Evolutionary conservation across 2,888 invertebrate species (phyloP).

Genomic region (Celastrina argiolus): DNA sequence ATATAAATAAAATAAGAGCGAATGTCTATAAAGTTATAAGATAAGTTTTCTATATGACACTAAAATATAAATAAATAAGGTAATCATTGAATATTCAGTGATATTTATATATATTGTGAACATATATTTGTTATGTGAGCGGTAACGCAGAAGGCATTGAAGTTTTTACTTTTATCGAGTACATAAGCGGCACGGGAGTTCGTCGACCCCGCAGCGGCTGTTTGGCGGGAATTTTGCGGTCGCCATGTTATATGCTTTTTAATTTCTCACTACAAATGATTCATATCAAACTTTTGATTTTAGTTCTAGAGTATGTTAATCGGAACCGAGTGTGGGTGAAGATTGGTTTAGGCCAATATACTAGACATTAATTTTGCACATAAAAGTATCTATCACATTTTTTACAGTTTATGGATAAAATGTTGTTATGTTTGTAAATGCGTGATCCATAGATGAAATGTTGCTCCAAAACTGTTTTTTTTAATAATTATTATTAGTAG

Average conservation of each 20-base stretch:
- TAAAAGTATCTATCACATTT: neutral
- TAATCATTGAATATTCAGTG: too few species aligned
- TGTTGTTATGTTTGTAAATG: too few species aligned
- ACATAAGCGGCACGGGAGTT: slow-evolving; percentile 41
- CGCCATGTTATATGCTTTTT: slow-evolving; percentile 24
- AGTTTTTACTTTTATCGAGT: slow-evolving; percentile 71
- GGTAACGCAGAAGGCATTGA: slow-evolving; percentile 48
- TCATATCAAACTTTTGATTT: slow-evolving; percentile 11
- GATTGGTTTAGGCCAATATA: neutral
- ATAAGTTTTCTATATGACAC: too few species aligned
- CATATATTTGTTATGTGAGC: slow-evolving; percentile 41
- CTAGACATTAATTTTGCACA: neutral
- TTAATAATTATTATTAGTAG: too few species aligned
- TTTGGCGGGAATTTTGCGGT: slow-evolving; percentile 42
- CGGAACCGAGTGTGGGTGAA: neutral
- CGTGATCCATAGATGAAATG: too few species aligned
- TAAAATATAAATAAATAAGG: too few species aligned
- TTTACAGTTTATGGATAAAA: neutral
- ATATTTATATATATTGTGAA: too few species aligned
- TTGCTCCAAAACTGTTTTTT: too few species aligned
- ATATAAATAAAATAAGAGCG: too few species aligned
- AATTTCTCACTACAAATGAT: slow-evolving; percentile 14
- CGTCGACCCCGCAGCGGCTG: slow-evolving; percentile 35
- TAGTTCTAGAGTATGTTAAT: slow-evolving; percentile 3
- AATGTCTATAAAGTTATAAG: too few species aligned